These are phyloP conservation scores for Hydriomena furcata DNA, from an alignment of 2,888 invertebrate species.

Conservation along the genomic window DNA sequence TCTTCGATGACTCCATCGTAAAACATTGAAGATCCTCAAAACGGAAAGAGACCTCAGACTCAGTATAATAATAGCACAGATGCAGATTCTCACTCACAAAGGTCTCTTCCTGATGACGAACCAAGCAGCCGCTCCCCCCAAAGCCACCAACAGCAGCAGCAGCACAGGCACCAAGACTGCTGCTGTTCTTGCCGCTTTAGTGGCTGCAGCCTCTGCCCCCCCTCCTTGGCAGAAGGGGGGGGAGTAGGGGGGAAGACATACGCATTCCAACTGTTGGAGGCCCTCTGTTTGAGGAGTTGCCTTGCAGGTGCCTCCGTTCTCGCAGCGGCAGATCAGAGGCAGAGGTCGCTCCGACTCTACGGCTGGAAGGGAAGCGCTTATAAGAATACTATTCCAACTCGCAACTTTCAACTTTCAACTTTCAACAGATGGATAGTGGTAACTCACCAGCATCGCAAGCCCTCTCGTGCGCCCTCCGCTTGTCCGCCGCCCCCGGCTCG, in stretches of 20 bases:
- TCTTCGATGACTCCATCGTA: no score
- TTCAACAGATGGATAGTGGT: no score
- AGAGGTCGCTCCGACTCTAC: constrained; percentile 89
- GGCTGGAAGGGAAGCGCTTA: constrained; percentile 76
- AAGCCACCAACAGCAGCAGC: constrained; percentile 88
- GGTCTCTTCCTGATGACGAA: constrained; percentile 92
- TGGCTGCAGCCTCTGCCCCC: constrained; percentile 83
- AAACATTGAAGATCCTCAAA: no score
- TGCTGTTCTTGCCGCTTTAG: constrained; percentile 85
- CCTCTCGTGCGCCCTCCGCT: constrained; percentile 85
- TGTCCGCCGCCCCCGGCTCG: constrained; percentile 69
- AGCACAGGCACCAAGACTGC: constrained; percentile 93
- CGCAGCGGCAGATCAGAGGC: constrained; percentile 92
- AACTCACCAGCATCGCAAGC: constrained; percentile 90
- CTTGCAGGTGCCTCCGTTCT: constrained; percentile 92
- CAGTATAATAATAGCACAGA: no score
- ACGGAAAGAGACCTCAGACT: no score
- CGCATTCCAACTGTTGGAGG: constrained; percentile 87
- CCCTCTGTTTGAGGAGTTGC: no score
- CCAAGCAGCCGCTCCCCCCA: constrained; percentile 90
- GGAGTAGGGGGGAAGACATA: constrained; percentile 84
- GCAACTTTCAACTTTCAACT: no score
- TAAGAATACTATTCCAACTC: no score
- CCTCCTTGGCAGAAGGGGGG: constrained; percentile 89
- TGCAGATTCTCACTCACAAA: no score